phyloP scores from a whole-genome alignment of 2,888 invertebrate genomes.

The Branchipolynoe longqiensis region DNA sequence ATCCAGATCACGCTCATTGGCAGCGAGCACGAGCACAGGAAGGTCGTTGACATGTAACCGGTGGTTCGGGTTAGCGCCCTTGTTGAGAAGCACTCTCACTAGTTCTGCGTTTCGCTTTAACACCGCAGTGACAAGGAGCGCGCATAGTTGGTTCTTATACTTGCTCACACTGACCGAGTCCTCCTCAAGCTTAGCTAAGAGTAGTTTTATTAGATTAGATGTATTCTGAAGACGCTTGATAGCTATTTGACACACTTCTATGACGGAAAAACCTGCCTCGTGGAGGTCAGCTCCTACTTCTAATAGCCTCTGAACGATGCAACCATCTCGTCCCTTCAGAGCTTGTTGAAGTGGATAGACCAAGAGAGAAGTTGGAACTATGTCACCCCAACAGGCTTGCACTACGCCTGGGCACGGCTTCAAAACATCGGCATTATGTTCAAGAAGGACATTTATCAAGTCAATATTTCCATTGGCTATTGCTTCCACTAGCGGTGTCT shows the following conservation, averaged over 20 bases:
- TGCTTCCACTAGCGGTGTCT: slow-evolving; percentile 29
- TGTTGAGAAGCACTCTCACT: not conserved
- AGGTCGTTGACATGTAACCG: not conserved
- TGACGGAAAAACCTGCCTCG: not conserved
- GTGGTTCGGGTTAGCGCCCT: slow-evolving; percentile 43
- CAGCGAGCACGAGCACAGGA: slow-evolving; percentile 7
- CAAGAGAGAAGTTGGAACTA: not conserved
- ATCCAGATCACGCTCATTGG: slow-evolving; percentile 22
- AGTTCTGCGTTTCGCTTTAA: not conserved
- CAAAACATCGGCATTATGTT: not conserved
- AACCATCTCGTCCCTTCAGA: not conserved
- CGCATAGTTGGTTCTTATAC: slow-evolving; percentile 5
- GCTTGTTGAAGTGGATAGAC: slow-evolving; percentile 27
- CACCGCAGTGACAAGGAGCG: slow-evolving; percentile 12
- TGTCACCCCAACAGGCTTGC: not conserved
- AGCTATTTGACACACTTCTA: not conserved
- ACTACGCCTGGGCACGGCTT: slow-evolving; percentile 8
- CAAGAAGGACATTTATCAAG: not conserved
- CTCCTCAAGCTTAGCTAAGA: slow-evolving; percentile 8
- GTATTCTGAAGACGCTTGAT: not conserved
- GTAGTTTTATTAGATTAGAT: not conserved
- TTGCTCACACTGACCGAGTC: not conserved
- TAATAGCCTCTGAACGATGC: not conserved
- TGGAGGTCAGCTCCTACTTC: slow-evolving; percentile 19
- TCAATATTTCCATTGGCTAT: not conserved